Percentiles rank a stretch among this genome's conserved stretches.
Evolutionary conservation across 2,888 invertebrate genomes (phyloP).

Genomic region (Tetramorium bicarinatum): DNA sequence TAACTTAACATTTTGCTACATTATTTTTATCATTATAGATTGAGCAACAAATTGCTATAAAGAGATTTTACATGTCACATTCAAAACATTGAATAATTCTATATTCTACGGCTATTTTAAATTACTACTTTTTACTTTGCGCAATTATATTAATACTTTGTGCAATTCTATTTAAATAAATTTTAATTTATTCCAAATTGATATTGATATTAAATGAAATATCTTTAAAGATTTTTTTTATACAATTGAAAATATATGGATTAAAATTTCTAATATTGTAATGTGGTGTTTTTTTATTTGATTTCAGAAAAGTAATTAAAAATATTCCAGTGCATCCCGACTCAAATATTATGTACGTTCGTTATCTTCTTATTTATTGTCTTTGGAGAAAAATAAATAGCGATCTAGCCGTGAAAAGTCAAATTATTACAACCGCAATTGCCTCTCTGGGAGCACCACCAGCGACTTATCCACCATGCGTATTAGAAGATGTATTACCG

Average conservation of each 20-base stretch:
- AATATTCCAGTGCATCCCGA: conserved; percentile 79
- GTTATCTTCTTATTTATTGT: conserved; percentile 83
- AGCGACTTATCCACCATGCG: conserved; percentile 74
- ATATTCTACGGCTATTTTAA: not conserved
- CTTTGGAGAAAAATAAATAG: conserved; percentile 83
- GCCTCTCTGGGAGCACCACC: conserved; percentile 79
- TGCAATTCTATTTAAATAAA: not conserved
- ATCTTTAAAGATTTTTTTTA: not conserved
- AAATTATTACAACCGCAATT: conserved; percentile 79
- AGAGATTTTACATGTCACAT: not conserved
- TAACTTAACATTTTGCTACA: conserved; percentile 4
- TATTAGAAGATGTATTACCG: conserved; percentile 81
- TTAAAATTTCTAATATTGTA: conserved; percentile 7
- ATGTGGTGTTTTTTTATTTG: conserved; percentile 33
- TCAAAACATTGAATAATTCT: not conserved
- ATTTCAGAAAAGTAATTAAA: conserved; percentile 82
- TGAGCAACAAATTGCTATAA: not conserved
- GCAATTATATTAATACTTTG: not conserved
- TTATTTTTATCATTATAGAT: conserved; percentile 13
- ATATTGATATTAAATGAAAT: conserved; percentile 10
- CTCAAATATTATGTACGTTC: conserved; percentile 80
- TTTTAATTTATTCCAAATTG: not conserved
- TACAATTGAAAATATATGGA: not conserved
- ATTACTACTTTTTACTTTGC: not conserved
- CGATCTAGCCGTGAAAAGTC: conserved; percentile 77